Evolutionary conservation across 2,113 vertebrate species (phyloP).

Genomic region (Halichoerus grypus): DNA sequence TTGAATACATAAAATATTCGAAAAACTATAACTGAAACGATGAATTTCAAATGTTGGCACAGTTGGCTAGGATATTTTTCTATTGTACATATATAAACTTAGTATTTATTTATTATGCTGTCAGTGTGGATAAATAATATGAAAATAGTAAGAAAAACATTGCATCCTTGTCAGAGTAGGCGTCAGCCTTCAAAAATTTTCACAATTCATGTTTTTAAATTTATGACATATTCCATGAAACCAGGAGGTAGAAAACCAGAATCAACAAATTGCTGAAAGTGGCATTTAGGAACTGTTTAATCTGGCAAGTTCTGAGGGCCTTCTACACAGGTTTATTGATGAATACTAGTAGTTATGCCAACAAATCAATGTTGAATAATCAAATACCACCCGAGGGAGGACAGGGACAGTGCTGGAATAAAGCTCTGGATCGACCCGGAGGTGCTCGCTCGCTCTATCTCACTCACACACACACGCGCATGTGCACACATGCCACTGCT

Average conservation of each 20-base stretch:
- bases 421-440: not conserved
- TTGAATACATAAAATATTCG: not conserved
- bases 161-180: not conserved
- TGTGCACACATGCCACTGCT: accelerated
- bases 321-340: not conserved
- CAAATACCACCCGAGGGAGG: not conserved
- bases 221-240: not conserved
- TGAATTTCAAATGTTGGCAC: not conserved
- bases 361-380: not conserved
- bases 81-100: not conserved
- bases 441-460: no score
- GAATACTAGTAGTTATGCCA: not conserved
- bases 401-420: not conserved
- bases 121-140: not conserved
- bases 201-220: not conserved
- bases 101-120: not conserved
- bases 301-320: not conserved
- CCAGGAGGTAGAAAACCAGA: not conserved
- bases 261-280: not conserved
- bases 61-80: not conserved
- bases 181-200: not conserved
- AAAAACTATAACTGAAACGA: not conserved
- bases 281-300: not conserved
- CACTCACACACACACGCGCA: no score
- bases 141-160: not conserved